These are phyloP conservation scores for Sebastes reedi DNA, from an alignment of 2,797 vertebrate genomes.

Conservation along the genomic window DNA sequence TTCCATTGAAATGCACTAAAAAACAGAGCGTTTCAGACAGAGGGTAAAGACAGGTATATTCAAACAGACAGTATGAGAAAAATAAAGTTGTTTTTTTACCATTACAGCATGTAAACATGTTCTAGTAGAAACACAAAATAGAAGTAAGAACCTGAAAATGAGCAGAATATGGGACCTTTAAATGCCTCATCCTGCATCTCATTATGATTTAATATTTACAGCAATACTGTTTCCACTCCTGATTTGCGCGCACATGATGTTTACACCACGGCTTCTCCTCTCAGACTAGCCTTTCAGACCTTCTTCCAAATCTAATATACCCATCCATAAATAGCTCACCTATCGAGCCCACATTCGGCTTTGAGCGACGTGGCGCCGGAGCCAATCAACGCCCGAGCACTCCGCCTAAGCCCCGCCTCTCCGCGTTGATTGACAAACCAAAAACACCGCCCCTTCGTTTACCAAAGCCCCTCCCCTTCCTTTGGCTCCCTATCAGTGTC, in stretches of 20 bases:
- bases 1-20: too few relatives aligned
- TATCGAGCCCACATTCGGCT: constrained; percentile 86
- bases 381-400: constrained; percentile 76
- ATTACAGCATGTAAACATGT: too few relatives aligned
- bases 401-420: constrained; percentile 45
- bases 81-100: too few relatives aligned
- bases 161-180: too few relatives aligned
- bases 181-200: constrained; percentile 20
- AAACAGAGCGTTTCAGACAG: too few relatives aligned
- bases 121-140: too few relatives aligned
- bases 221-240: constrained; percentile 22
- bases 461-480: constrained; percentile 75
- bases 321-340: constrained; percentile 96
- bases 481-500: constrained; percentile 78
- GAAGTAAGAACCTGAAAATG: too few relatives aligned
- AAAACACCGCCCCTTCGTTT: constrained; percentile 66
- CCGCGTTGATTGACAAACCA: constrained; percentile 80
- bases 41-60: too few relatives aligned
- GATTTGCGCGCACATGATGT: constrained; percentile 52
- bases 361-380: constrained; percentile 66
- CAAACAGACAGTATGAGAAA: too few relatives aligned
- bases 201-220: constrained; percentile 47
- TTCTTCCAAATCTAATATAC: constrained; percentile 89
- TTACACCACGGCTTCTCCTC: constrained; percentile 62
- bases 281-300: constrained; percentile 70